Base-by-base conservation (phyloP, 2,888 invertebrate genomes). In the Galeruca laticollis region DNA sequence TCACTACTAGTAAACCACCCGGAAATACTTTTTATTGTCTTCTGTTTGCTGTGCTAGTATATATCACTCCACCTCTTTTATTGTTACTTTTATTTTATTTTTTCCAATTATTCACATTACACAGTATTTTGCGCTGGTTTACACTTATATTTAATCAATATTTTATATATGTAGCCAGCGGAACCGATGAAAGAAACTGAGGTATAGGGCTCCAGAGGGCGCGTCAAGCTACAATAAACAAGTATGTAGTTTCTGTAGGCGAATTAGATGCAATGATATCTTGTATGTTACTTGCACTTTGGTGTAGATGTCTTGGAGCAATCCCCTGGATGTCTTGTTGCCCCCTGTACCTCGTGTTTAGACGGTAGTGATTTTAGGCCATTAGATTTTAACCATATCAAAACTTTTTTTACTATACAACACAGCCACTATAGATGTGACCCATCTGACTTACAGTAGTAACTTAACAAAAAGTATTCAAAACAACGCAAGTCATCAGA, bases 101-200 rank as follows among this genome's bases (percentile, higher is more conserved):
- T 49, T 57, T 56, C 47, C 26, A 11, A 21, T 52, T 52, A 20
- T 40, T 59, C 40, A 51, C 49, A 47, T 26, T 40, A 40, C 15
- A 31, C 43, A 15, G 33, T 59, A 52, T 35, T 57, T 43, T 56
- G 15, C 67, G 51, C 49, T 67, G 52, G 60, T 52, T 13, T 57
- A 62, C 65, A 71, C 60, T 62, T 70, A 59, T 57, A 72, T 69
- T 60, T 70, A 74, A 71, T 67, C 49, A 40, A 71, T 72, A 85
- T 86, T 88, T 86, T 80, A 75, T 79, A n/a, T n/a, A 89, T 89
- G 88, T 88, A 91, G 91, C 90, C 90, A 88, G 90, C 90, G 88
- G 90, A 90, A 89, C 90, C 90, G 86, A 90, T 91, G 89, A 90
- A 89, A 89, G 91, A 91, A 90, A 91, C 91, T 89, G 90, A 91